phyloP scores from a whole-genome alignment of 2,113 vertebrate genomes.

The Halcyon senegalensis region DNA sequence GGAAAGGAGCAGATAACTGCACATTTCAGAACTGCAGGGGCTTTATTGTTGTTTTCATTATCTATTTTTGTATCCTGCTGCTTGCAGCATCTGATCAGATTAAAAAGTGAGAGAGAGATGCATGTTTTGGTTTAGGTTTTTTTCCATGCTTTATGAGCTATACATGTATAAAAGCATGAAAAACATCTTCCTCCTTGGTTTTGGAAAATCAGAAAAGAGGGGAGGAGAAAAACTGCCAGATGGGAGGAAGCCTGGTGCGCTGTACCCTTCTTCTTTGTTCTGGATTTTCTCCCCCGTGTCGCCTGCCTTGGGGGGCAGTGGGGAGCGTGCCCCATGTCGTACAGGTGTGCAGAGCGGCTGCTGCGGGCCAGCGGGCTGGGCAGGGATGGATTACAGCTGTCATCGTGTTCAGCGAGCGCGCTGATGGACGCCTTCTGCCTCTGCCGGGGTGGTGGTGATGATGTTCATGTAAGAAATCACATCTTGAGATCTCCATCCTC shows the following conservation, averaged over 20 bases:
- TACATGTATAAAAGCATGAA: background rate
- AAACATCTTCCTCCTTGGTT: constrained; percentile 2
- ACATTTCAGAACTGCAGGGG: constrained; percentile 37
- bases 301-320: background rate
- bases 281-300: background rate
- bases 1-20: background rate
- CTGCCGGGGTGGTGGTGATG: background rate
- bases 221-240: constrained; percentile 1
- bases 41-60: constrained; percentile 55
- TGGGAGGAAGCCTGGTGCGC: constrained; percentile 14
- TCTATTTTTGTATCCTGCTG: constrained; percentile 42
- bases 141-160: background rate
- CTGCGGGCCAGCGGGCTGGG: fast-evolving
- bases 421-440: background rate
- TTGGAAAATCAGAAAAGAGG: background rate
- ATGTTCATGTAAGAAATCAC: background rate
- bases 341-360: background rate
- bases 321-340: fast-evolving
- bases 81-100: constrained; percentile 41
- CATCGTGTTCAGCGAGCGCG: background rate
- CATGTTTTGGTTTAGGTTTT: too few relatives aligned
- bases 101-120: background rate
- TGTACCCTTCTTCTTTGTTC: constrained; percentile 33
- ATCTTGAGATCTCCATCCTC: background rate
- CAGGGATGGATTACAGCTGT: background rate